Conservation (phyloP, 1,140 invertebrate genomes). For the Onthophagus taurus region DNA sequence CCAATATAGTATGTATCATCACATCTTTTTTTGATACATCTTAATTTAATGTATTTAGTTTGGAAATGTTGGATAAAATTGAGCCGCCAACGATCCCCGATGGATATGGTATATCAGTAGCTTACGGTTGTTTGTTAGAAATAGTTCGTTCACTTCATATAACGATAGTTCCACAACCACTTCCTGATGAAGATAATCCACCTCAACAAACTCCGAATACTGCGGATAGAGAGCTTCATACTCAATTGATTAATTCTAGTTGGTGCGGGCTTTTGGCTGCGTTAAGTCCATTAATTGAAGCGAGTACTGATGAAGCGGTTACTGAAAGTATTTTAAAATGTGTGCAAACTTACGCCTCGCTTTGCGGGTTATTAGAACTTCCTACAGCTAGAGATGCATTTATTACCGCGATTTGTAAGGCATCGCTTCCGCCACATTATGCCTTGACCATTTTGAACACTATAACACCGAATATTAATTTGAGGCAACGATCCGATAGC, state of each 20-base stretch:
- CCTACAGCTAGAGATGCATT: constrained; percentile 80
- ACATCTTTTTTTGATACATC: constrained; percentile 1
- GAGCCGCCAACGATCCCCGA: constrained; percentile 89
- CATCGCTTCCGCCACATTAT: constrained; percentile 91
- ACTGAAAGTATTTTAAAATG: constrained; percentile 85
- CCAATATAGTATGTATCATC: constrained; percentile 69
- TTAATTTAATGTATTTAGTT: constrained; percentile 47
- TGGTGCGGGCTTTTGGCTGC: constrained; percentile 92
- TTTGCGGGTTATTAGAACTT: constrained; percentile 67
- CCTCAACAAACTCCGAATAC: constrained; percentile 26
- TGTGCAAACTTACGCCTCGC: constrained; percentile 75
- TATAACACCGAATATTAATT: constrained; percentile 42
- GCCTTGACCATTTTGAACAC: constrained; percentile 76
- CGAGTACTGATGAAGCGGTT: constrained; percentile 86
- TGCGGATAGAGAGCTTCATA: constrained; percentile 49
- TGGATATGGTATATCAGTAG: constrained; percentile 91
- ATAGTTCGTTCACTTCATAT: constrained; percentile 72
- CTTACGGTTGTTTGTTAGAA: constrained; percentile 85
- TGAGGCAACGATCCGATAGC: constrained; percentile 33
- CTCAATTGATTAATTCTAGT: constrained; percentile 84
- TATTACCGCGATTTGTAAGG: constrained; percentile 87
- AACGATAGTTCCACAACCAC: constrained; percentile 49
- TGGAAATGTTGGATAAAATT: constrained; percentile 91
- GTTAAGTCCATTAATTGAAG: constrained; percentile 83
- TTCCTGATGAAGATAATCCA: constrained; percentile 30